Base-by-base conservation (phyloP, 2,797 vertebrate species). In the Forpus xanthops region DNA sequence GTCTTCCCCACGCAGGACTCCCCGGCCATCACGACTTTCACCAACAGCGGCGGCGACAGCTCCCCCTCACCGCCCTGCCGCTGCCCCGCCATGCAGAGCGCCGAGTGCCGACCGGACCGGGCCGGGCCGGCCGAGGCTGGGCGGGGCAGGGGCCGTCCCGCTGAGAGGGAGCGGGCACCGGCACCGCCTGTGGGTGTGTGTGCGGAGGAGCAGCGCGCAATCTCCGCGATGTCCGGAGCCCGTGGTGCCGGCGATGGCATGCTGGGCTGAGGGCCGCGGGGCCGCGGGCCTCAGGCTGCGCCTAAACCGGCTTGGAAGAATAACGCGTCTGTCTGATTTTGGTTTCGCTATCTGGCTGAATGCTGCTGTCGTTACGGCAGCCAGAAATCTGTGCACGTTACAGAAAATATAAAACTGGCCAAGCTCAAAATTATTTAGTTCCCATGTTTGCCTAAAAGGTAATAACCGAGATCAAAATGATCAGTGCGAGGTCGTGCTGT, bases 21-120 rank as follows among this genome's bases (percentile, higher is more conserved):
- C 13, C 97, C 97, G n/a, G 97, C 95, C 97, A 97, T 96, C 47
- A 98, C 96, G 52, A 98, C 83, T 78, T 98, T 98, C 52, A 96
- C 65, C 61, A 96, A 65, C 82, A 94, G 67, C 66, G 91, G 80
- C 73, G n/a, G 78, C 47, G 41, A 33, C 5, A 10, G 8, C 33
- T 71, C 49, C 20, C 9, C 62, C 37, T 8, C 58, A 6, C 11
- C 33, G 9, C 50, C 28, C 30, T 8, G 39, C 52, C 66, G 25
- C 9, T 5, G 52, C 15, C 74, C 15, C 60, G 35, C 89, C 94
- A 86, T 93, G 71, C 39, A 39, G 50, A 27, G 68, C 23, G 11
- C 25, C 7, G 12, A 73, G 39, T 24, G 39, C 33, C 45, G 24
- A 39, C 50, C 55, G 14, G 28, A 10, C 44, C 73, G 8, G 12